These are phyloP conservation scores for Jacana jacana DNA, from an alignment of 2,113 vertebrate species.

Conservation along the genomic window DNA sequence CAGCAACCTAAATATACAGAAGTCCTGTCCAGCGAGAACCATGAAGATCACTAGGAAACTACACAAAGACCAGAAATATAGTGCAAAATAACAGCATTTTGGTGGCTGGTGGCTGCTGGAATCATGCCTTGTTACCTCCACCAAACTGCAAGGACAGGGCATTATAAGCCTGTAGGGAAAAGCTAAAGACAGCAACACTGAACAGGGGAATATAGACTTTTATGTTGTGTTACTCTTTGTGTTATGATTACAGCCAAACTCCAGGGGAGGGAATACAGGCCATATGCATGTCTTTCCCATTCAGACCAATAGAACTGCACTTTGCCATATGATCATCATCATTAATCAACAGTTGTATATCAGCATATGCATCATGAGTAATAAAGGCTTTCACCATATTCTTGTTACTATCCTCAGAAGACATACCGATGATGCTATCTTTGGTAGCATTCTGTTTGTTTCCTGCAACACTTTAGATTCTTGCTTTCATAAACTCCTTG, in stretches of 20 bases:
- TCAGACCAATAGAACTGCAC: background rate
- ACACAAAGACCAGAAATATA: background rate
- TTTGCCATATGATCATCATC: background rate
- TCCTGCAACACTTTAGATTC: background rate
- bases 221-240: background rate
- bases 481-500: background rate
- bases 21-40: background rate
- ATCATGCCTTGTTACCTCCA: background rate
- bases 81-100: accelerated
- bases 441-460: background rate
- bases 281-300: background rate
- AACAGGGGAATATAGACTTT: background rate
- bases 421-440: background rate
- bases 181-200: background rate
- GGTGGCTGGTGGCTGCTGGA: accelerated
- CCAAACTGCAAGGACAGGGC: background rate
- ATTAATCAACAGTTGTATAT: background rate
- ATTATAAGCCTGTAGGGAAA: background rate
- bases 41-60: background rate
- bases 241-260: background rate
- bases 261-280: background rate
- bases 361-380: background rate
- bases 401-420: background rate
- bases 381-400: background rate
- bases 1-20: background rate